These are phyloP conservation scores for Thalassophryne amazonica DNA, from an alignment of 2,797 vertebrate species.

Conservation along the genomic window DNA sequence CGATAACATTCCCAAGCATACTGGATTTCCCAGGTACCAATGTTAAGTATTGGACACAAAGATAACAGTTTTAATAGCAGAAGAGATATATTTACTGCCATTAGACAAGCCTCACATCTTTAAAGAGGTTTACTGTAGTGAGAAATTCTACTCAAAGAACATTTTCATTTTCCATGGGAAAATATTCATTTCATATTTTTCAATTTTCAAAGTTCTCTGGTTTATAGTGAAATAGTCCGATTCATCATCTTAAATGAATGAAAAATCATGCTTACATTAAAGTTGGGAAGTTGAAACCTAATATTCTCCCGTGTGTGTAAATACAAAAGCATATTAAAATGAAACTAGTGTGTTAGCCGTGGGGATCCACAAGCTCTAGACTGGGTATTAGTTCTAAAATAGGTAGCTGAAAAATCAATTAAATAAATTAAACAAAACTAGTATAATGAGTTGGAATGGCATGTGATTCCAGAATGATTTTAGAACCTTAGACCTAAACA, in stretches of 20 bases:
- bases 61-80: slow-evolving; percentile 69
- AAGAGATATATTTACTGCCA: slow-evolving; percentile 66
- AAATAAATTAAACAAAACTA: too few relatives aligned
- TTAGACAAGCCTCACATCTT: slow-evolving; percentile 50
- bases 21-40: slow-evolving; percentile 64
- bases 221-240: background rate
- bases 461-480: too few relatives aligned
- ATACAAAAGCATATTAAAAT: background rate
- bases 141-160: slow-evolving; percentile 13
- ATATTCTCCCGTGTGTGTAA: too few relatives aligned
- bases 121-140: slow-evolving; percentile 6
- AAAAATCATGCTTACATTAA: too few relatives aligned
- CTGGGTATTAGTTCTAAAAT: too few relatives aligned
- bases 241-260: background rate
- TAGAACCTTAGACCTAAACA: too few relatives aligned
- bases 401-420: too few relatives aligned
- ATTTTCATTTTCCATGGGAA: background rate
- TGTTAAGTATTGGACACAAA: slow-evolving; percentile 59
- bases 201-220: background rate
- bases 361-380: too few relatives aligned
- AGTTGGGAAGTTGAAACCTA: too few relatives aligned
- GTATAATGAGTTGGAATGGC: too few relatives aligned
- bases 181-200: background rate
- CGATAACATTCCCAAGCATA: slow-evolving; percentile 60
- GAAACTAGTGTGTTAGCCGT: background rate